Evolutionary conservation across 2,888 invertebrate genomes (phyloP), one percentile per base, ranked within the genome.

Genomic region (Malthinus seriepunctatus): DNA sequence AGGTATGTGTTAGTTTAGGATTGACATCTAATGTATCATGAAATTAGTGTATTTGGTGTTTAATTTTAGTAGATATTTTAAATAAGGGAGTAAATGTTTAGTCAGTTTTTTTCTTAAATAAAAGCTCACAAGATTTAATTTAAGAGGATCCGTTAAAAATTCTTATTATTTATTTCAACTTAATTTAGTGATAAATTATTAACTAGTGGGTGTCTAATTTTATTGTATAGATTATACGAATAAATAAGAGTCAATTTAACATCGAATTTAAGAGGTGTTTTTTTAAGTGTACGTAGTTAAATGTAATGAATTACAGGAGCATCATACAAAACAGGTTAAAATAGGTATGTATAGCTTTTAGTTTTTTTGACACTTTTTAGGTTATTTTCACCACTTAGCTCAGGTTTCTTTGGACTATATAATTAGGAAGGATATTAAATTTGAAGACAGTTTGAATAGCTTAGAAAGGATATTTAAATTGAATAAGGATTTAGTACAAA

Each of bases 271-370:
- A 51, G 53, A 60, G 62, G 62, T 64, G 64, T 59, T 63, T 58
- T 60, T 44, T 53, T 57, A 39, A 61, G 56, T 59, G 59, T 51
- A 47, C 51, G 32, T 64, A 63, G 64, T 48, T 48, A 33, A 53
- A 48, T 49, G 48, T 34, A 23, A 49, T 39, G 53, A 56, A 32
- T 56, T 64, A 31, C 57, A 65, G 63, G 63, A 63, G 56, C 56
- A 53, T 38, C 62, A 47, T 60, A 60, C 54, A 53, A 48, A 56
- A 62, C 66, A 66, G 63, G 66, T 67, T 66, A 67, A 57, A 58
- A 66, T 71, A 71, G 71, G 71, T 71, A 71, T 70, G 71, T 71
- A 71, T 71, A 70, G 70, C 59, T 67, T 68, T 67, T 63, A 65
- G 65, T 67, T 23, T 23, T 23, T 23, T 23, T 23, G 23, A 62